phyloP scores from a whole-genome alignment of 2,113 vertebrate genomes.

The Corythaixoides concolor region DNA sequence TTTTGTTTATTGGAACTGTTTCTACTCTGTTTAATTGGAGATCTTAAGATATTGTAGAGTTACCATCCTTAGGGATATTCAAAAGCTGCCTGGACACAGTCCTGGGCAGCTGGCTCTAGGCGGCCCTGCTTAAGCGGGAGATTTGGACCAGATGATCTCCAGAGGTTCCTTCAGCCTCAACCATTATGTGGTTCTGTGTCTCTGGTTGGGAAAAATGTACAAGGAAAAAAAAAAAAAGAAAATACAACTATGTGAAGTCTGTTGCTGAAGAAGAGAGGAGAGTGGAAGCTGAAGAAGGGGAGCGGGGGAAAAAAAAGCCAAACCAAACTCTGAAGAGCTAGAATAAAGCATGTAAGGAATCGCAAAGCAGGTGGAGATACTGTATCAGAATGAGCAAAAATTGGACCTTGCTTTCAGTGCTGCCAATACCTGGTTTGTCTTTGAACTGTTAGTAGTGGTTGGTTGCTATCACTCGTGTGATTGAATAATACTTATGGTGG shows the following conservation, averaged over 20 bases:
- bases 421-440: not conserved
- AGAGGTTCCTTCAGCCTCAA: not conserved
- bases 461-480: not conserved
- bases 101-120: not conserved
- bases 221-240: too few relatives aligned
- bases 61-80: not conserved
- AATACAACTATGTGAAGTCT: not conserved
- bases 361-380: not conserved
- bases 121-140: not conserved
- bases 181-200: not conserved
- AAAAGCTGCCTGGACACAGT: not conserved
- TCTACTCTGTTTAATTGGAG: not conserved
- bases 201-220: not conserved
- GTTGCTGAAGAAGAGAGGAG: not conserved
- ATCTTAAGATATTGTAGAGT: not conserved
- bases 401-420: not conserved
- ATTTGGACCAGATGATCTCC: not conserved
- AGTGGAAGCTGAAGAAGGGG: not conserved
- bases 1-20: not conserved
- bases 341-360: not conserved
- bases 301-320: too few relatives aligned
- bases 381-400: not conserved
- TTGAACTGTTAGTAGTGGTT: not conserved
- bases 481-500: not conserved
- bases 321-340: not conserved